Conservation (phyloP, 2,888 invertebrate genomes). For the Agonopterix subpropinquella region DNA sequence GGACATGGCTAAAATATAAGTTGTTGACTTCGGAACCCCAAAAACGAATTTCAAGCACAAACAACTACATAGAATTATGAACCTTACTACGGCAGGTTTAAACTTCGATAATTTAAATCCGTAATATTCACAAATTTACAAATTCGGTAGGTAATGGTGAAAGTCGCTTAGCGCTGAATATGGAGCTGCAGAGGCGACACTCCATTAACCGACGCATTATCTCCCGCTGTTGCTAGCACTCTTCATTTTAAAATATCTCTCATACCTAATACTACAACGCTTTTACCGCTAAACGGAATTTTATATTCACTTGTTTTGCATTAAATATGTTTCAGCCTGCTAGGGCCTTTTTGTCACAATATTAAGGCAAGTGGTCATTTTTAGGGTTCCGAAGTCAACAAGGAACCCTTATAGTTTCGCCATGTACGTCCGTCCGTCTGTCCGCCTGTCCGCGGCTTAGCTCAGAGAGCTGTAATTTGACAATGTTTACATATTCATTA, state of each 20-base stretch:
- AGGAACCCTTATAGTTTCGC: too few relatives aligned
- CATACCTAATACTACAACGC: conserved; percentile 29
- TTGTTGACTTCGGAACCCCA: too few relatives aligned
- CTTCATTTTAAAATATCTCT: conserved; percentile 45
- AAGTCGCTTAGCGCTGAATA: conserved; percentile 35
- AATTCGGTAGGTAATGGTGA: conserved; percentile 33
- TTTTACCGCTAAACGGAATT: conserved; percentile 27
- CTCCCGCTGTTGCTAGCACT: conserved; percentile 38
- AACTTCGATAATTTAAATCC: background rate
- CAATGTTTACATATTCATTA: too few relatives aligned
- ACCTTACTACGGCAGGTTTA: background rate
- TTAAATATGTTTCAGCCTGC: background rate
- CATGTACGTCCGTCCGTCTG: too few relatives aligned
- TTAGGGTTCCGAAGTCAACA: too few relatives aligned
- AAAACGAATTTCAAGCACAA: too few relatives aligned
- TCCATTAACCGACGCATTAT: conserved; percentile 61
- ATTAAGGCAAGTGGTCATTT: too few relatives aligned
- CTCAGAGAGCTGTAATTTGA: too few relatives aligned
- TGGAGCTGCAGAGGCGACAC: conserved; percentile 36
- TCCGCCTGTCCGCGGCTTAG: too few relatives aligned
- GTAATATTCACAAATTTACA: conserved; percentile 17
- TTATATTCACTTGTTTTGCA: conserved; percentile 12
- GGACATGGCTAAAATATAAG: too few relatives aligned
- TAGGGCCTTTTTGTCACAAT: too few relatives aligned
- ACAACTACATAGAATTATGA: too few relatives aligned